Base-by-base conservation (phyloP, 2,888 invertebrate genomes). In the Meteorus cinctellus region DNA sequence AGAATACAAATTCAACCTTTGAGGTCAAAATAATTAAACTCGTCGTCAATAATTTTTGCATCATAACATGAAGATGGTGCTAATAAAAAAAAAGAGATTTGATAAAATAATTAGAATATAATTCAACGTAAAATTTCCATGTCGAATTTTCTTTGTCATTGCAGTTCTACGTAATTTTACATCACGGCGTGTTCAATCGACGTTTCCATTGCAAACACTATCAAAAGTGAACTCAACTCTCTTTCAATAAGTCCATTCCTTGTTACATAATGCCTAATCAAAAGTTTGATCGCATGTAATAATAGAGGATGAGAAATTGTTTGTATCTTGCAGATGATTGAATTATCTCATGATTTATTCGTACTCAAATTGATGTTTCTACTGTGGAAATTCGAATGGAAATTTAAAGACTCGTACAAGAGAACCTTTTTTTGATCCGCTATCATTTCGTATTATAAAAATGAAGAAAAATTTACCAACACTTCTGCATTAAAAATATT, bases 161-260 rank as follows among this genome's bases (percentile, higher is more conserved):
- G 29, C 48, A 59, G 29, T 51, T 71, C 59, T 72, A 73, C 45
- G 62, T 78, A 79, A 82, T 81, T 79, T 80, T 71, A 78, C 67
- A 68, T 74, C 75, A 79, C 77, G 77, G 75, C 80, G 78, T 74
- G 77, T 79, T 77, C 80, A 80, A 74, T 74, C 77, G 78, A 77
- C 75, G 77, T 81, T 79, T 80, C 79, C 79, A 80, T 79, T 79
- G 55, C 27, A 27, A 45, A 19, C 48, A 31, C 8, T 19, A 31
- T 72, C 48, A 62, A 19, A 16, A 16, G 10, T 29, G 29, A n/a
- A 36, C 36, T 19, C 6, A 16, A n/a, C 19, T 19, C 24, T 65
- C 41, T 31, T n/a, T 10, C 16, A 12, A 10, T n/a, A 41, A 55
- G 0, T 2, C 41, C 19, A 65, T 41, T 65, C 10, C n/a, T 1